These are phyloP conservation scores for Perdita meconis DNA, from an alignment of 2,888 invertebrate genomes.

Conservation along the genomic window DNA sequence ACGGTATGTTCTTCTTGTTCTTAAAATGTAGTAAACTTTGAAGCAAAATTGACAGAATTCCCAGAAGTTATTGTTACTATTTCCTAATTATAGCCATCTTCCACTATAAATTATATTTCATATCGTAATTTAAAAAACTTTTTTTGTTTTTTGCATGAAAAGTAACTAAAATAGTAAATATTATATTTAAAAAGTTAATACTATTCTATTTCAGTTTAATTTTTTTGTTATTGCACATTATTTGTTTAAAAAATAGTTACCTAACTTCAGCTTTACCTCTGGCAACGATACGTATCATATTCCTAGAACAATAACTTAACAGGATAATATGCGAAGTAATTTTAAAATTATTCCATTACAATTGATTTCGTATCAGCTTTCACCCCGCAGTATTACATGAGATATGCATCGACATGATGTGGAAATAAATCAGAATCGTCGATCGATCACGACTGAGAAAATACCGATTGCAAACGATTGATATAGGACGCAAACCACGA, in stretches of 20 bases:
- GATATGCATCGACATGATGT: constrained; percentile 8
- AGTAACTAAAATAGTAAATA: too few relatives aligned
- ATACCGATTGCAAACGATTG: constrained; percentile 1
- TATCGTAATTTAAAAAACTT: too few relatives aligned
- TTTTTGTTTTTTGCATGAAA: too few relatives aligned
- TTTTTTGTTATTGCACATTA: too few relatives aligned
- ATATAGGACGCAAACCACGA: neutral
- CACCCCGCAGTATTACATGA: neutral
- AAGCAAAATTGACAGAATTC: too few relatives aligned
- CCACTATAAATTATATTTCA: too few relatives aligned
- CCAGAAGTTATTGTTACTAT: too few relatives aligned
- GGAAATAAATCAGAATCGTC: constrained; percentile 31
- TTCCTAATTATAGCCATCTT: too few relatives aligned
- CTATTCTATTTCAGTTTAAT: too few relatives aligned
- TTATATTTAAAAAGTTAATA: too few relatives aligned
- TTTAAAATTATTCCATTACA: neutral
- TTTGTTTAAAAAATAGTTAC: too few relatives aligned
- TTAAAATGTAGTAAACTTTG: neutral
- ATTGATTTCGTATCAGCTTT: constrained; percentile 29
- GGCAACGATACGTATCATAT: constrained; percentile 3
- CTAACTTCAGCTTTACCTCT: too few relatives aligned
- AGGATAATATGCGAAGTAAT: neutral
- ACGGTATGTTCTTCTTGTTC: neutral
- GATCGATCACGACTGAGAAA: neutral
- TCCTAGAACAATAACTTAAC: constrained; percentile 8